phyloP scores from a whole-genome alignment of 2,888 invertebrate genomes.

The Sinopyrophorus schimmeli region DNA sequence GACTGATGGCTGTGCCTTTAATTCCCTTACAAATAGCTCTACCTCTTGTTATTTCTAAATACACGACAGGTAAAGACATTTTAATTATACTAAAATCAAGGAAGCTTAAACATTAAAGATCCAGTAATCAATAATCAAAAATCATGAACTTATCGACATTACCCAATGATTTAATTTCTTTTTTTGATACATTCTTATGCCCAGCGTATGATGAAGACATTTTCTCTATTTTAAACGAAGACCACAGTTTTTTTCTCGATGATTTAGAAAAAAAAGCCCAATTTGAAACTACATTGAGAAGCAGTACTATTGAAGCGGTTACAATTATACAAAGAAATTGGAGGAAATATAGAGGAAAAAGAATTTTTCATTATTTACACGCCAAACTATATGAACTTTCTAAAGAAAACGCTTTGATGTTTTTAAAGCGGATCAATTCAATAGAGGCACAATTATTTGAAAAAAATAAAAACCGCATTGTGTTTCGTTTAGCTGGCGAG shows the following conservation, averaged over 20 bases:
- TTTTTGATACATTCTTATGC: too few relatives aligned
- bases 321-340: conserved; percentile 37
- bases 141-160: too few relatives aligned
- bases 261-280: neutral
- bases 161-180: too few relatives aligned
- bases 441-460: conserved; percentile 40
- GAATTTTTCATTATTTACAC: conserved; percentile 34
- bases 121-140: too few relatives aligned
- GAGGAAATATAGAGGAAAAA: conserved; percentile 22
- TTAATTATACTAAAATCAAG: too few relatives aligned
- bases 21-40: conserved; percentile 90
- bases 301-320: too few relatives aligned
- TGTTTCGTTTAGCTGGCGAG: conserved; percentile 42
- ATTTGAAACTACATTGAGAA: too few relatives aligned
- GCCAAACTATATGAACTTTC: conserved; percentile 26
- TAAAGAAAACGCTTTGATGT: conserved; percentile 32
- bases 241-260: conserved; percentile 35
- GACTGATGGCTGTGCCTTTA: conserved; percentile 89
- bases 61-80: conserved; percentile 51
- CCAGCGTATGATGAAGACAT: conserved; percentile 29
- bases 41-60: conserved; percentile 78
- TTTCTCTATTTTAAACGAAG: conserved; percentile 36
- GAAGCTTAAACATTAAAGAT: too few relatives aligned
- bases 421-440: conserved; percentile 30
- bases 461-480: conserved; percentile 32